Evolutionary conservation across 2,113 vertebrate species (phyloP), one percentile per base, ranked within the genome.

Genomic region (Rallus limicola): DNA sequence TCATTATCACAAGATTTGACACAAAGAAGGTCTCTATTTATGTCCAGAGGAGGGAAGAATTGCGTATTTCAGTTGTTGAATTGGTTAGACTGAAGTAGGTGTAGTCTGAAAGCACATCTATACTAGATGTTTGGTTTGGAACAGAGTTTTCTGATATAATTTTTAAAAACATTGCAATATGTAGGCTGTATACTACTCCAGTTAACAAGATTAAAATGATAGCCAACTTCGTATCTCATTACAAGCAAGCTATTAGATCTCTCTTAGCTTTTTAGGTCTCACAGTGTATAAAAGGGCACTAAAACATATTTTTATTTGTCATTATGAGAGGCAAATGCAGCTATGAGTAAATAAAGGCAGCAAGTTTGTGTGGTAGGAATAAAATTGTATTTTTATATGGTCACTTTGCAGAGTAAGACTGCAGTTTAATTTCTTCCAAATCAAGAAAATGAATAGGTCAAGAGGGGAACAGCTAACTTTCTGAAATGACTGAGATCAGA

Each of bases 391-490:
- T 90, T 95, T 86, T 71, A 53, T 28, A 44, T 71, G 80, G 76
- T 74, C 56, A 64, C 56, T 96, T 83, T 68, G 25, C 64, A 77
- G 63, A 67, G 12, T 90, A 80, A 81, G 70, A 71, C 56, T 82
- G 60, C 20, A 85, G 81, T 95, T 94, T 88, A 63, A 86, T 90
- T 92, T 84, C 44, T 95, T 92, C 87, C 58, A 64, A 88, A 91
- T 78, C 59, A 92, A 79, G 86, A 81, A 93, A 94, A 95, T 95
- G 40, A 78, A 67, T 92, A 96, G 69, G 58, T 93, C 67, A 81
- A 79, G 75, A 83, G 29, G 13, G 36, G 34, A 95, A 81, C 36
- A 33, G 48, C 26, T 60, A 68, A 88, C 60, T 84, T 93, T 62
- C 42, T 88, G 90, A 92, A 92, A 94, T 85, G 82, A 38, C 74